phyloP scores from a whole-genome alignment of 2,113 vertebrate genomes.

The Pycnonotus jocosus region DNA sequence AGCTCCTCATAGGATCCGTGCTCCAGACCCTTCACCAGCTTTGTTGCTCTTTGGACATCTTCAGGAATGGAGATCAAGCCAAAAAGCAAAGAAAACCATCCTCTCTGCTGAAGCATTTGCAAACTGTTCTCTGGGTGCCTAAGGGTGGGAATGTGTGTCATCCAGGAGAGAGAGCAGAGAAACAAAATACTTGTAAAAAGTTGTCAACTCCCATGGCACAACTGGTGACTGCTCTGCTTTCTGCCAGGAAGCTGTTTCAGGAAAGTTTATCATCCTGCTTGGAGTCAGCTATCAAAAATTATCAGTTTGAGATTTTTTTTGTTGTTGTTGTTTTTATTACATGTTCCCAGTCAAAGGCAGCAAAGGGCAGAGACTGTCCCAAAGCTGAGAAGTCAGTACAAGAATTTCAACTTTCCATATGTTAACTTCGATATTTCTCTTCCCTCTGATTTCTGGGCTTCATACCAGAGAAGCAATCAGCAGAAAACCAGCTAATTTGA shows the following conservation, averaged over 20 bases:
- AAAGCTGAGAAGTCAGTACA: neutral
- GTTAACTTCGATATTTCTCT: neutral
- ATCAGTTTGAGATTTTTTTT: neutral
- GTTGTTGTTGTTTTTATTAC: neutral
- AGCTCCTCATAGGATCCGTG: rapidly evolving
- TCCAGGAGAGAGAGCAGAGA: neutral
- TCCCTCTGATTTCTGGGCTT: neutral
- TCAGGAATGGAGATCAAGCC: neutral
- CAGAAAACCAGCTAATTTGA: neutral
- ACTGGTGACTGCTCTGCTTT: neutral
- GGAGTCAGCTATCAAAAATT: neutral
- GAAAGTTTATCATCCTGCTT: neutral
- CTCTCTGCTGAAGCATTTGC: neutral
- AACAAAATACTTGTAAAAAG: neutral
- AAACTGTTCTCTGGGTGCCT: neutral
- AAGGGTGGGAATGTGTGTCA: neutral
- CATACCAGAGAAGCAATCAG: neutral
- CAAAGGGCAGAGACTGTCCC: neutral
- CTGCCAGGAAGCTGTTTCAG: neutral
- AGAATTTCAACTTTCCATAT: neutral
- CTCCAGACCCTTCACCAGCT: neutral
- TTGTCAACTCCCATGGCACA: neutral
- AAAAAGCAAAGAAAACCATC: neutral
- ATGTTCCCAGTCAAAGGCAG: neutral
- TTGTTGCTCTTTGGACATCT: neutral